Evolutionary conservation across 2,888 invertebrate genomes (phyloP), one percentile per base, ranked within the genome.

Genomic region (Eristalis pertinax): DNA sequence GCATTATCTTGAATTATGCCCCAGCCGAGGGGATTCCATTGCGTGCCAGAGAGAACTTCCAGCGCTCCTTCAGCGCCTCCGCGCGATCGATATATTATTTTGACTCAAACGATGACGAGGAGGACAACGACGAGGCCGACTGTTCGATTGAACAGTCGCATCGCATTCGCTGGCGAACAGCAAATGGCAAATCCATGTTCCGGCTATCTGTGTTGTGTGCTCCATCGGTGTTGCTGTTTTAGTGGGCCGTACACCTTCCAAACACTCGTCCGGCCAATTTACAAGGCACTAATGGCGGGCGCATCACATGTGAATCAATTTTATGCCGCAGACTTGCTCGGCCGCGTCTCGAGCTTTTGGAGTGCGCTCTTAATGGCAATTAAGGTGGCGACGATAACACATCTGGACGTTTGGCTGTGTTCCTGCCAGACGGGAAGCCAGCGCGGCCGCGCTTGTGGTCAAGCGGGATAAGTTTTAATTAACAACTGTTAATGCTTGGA

Each of bases 331-430:
- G 65, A 68, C 43, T 77, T 77, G 68, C 22, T 11, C 10, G 70
- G 41, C 75, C 43, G 43, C 60, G 43, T 64, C 13, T 19, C 38
- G 64, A 75, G 78, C 56, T 67, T 75, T 82, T 79, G 77, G 78
- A 79, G 84, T 79, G 87, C 87, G 75, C 84, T 80, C 73, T 79
- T 80, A 87, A 87, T 87, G 86, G 75, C 75, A 79, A 83, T 87
- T 83, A 70, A 73, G 72, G 67, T 62, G 67, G 63, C 62, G 26
- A 64, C 68, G 75, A 87, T 87, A 83, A 83, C 74, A 67, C 72
- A 64, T 67, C 80, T 84, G 67, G 72, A 75, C 84, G 68, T 58
- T 41, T 38, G 24, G 80, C 0, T 67, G 70, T 74, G 68, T 84
- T 84, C 73, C 67, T 75, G 58, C 38, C 29, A 69, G 43, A 26